phyloP scores from a whole-genome alignment of 2,113 vertebrate species.

The Motacilla tschutschensis region DNA sequence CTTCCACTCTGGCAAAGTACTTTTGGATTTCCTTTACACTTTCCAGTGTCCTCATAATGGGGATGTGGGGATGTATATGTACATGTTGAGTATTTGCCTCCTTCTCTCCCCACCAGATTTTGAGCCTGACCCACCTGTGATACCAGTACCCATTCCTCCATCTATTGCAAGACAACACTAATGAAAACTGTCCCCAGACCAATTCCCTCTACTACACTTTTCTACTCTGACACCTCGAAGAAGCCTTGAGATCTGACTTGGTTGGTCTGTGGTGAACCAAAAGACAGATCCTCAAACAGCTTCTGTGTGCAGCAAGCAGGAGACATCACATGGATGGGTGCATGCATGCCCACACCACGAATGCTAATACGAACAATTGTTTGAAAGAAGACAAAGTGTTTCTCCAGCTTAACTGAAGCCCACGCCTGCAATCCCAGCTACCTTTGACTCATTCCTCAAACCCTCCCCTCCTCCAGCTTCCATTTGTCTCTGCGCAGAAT shows the following conservation, averaged over 20 bases:
- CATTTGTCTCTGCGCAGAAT: not conserved
- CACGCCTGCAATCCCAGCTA: constrained; percentile 58
- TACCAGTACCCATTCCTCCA: not conserved
- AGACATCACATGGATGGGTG: constrained; percentile 27
- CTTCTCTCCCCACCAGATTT: not conserved
- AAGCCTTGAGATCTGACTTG: not conserved
- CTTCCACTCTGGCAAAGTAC: not conserved
- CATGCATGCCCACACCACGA: constrained; percentile 40
- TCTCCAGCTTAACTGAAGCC: constrained; percentile 54
- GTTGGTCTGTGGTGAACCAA: not conserved
- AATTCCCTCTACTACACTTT: not conserved
- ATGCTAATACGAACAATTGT: constrained; percentile 38
- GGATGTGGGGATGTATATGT: too few relatives aligned
- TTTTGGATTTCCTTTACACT: not conserved
- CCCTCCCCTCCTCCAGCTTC: constrained; percentile 34
- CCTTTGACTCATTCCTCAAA: constrained; percentile 59
- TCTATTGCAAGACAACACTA: not conserved
- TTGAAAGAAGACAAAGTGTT: constrained; percentile 49
- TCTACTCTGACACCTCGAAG: not conserved
- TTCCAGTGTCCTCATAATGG: not conserved
- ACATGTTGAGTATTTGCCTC: not conserved
- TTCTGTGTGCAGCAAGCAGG: not conserved
- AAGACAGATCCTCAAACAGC: not conserved
- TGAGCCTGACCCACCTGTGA: not conserved
- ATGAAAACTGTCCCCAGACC: not conserved